phyloP scores from a whole-genome alignment of 2,797 vertebrate species.

The Hylomyscus alleni region DNA sequence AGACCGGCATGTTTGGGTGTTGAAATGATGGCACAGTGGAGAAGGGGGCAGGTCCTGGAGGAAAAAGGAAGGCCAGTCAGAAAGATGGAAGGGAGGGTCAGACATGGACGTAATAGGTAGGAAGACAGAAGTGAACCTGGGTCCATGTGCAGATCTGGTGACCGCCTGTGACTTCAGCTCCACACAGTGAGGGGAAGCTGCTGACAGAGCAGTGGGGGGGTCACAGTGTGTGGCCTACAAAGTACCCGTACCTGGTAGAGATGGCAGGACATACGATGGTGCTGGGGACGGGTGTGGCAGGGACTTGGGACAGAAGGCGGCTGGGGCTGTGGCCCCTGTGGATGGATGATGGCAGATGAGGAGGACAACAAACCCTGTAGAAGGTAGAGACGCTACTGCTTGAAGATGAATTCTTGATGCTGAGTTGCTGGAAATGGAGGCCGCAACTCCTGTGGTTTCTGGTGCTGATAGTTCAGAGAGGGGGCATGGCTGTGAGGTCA shows the following conservation, averaged over 20 bases:
- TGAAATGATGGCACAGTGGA: neutral
- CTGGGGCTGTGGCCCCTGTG: neutral
- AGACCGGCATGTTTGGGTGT: neutral
- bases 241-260: neutral
- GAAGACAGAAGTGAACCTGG: neutral
- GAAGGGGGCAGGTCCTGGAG: neutral
- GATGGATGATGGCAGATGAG: neutral
- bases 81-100: neutral
- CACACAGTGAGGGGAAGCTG: neutral
- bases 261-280: fast-evolving
- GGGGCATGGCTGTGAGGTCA: neutral
- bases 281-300: neutral
- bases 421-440: neutral
- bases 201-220: neutral
- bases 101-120: neutral
- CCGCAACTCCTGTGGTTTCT: neutral
- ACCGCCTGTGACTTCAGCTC: fast-evolving
- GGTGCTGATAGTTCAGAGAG: neutral
- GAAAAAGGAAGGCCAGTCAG: neutral
- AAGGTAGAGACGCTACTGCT: neutral
- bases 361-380: neutral
- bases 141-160: neutral
- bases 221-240: neutral
- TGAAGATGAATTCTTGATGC: too few species aligned
- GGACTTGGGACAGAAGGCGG: too few species aligned